Percentiles rank a stretch among this genome's conserved stretches.
Conservation (phyloP, 92 coral and sea anemone species). For the Epizoanthus stellaris region DNA sequence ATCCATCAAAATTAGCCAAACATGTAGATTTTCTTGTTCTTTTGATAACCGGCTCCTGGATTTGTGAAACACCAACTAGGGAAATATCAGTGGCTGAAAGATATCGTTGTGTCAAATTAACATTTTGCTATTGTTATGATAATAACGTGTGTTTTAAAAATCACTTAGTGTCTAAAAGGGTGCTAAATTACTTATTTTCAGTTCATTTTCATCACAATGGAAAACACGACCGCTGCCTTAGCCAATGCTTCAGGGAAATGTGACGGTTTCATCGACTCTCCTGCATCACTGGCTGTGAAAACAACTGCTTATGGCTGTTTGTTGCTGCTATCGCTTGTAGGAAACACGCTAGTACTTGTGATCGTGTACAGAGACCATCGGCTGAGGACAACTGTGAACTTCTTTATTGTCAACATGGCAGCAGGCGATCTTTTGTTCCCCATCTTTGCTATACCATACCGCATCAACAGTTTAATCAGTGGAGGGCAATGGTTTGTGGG, state of each 20-base stretch:
- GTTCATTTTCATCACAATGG: conserved; percentile 11
- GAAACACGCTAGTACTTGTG: conserved; percentile 21
- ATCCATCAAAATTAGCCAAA: too few relatives aligned
- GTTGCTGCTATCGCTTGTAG: conserved; percentile 5
- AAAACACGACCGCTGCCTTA: not conserved
- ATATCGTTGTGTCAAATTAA: too few relatives aligned
- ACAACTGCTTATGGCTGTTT: not conserved
- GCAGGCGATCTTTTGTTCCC: conserved; percentile 36
- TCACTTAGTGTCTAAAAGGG: too few relatives aligned
- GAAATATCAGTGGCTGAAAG: too few relatives aligned
- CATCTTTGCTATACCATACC: conserved; percentile 12
- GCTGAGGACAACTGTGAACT: conserved; percentile 38
- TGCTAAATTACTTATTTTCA: too few relatives aligned
- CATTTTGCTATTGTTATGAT: too few relatives aligned
- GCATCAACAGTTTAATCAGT: conserved; percentile 6
- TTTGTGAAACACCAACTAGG: too few relatives aligned
- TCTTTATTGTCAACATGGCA: conserved; percentile 39
- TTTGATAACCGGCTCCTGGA: too few relatives aligned
- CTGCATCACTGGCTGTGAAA: not conserved
- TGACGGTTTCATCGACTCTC: not conserved
- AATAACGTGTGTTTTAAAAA: too few relatives aligned
- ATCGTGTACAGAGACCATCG: conserved; percentile 29
- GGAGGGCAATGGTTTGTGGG: conserved; percentile 24
- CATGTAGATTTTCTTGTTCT: too few relatives aligned
- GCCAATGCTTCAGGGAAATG: not conserved